These are phyloP conservation scores for Aphelocoma californica DNA, from an alignment of 2,797 vertebrate species.

Conservation along the genomic window DNA sequence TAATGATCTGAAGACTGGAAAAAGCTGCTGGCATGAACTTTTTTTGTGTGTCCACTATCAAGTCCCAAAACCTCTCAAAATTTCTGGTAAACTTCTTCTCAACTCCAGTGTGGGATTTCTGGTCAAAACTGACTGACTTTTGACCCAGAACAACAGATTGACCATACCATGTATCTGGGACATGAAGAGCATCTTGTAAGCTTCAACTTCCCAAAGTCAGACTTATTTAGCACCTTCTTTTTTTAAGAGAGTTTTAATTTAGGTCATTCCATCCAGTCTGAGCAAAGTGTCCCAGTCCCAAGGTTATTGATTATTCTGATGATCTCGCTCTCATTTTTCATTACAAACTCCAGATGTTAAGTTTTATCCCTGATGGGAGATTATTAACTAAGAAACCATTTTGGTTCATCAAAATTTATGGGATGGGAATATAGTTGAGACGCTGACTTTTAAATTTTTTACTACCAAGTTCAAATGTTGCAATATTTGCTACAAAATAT, in stretches of 20 bases:
- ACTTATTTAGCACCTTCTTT: not conserved
- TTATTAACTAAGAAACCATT: not conserved
- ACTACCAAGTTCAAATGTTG: not conserved
- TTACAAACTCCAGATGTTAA: not conserved
- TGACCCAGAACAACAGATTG: not conserved
- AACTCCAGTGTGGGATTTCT: not conserved
- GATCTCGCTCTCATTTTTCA: not conserved
- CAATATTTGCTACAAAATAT: not conserved
- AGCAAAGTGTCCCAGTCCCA: not conserved
- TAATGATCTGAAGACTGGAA: not conserved
- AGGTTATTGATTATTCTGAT: not conserved
- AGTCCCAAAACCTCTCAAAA: not conserved
- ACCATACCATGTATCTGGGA: not conserved
- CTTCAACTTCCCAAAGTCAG: not conserved
- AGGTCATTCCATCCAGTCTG: not conserved
- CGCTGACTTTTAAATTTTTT: not conserved
- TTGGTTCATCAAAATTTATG: not conserved
- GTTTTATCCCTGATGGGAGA: not conserved
- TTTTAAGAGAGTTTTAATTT: not conserved
- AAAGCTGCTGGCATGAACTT: not conserved
- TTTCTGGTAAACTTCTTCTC: not conserved
- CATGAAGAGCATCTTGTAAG: not conserved
- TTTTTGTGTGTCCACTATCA: not conserved
- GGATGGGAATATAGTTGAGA: not conserved
- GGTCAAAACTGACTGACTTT: not conserved